These are phyloP conservation scores for Chloromyia formosa DNA, from an alignment of 2,888 invertebrate species.

Conservation along the genomic window DNA sequence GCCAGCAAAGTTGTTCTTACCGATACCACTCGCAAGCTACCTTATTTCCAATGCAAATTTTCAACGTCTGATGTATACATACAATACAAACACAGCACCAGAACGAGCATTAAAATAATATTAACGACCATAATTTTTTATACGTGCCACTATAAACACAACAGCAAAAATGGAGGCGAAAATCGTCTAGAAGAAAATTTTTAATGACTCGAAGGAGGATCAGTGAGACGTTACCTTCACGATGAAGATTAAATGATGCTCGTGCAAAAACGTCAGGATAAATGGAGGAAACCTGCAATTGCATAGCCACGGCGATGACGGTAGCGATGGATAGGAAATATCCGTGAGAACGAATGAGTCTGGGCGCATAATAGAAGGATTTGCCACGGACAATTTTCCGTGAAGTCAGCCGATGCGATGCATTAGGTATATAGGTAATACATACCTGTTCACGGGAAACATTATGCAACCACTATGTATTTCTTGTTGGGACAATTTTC, in stretches of 20 bases:
- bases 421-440: neutral
- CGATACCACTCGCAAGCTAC: no score
- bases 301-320: neutral
- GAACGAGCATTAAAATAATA: slow-evolving; percentile 35
- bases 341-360: neutral
- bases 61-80: slow-evolving; percentile 12
- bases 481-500: slow-evolving; percentile 8
- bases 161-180: slow-evolving; percentile 9
- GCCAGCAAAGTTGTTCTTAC: no score
- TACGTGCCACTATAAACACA: slow-evolving; percentile 5
- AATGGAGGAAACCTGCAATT: slow-evolving; percentile 1
- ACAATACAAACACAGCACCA: slow-evolving; percentile 25
- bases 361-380: slow-evolving; percentile 16
- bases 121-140: slow-evolving; percentile 37
- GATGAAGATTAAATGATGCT: slow-evolving; percentile 30
- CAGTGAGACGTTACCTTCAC: neutral
- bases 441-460: neutral
- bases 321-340: neutral
- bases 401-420: slow-evolving; percentile 22
- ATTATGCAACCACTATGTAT: neutral
- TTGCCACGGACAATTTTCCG: slow-evolving; percentile 17
- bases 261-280: slow-evolving; percentile 7
- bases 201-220: neutral
- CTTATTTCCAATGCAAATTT: neutral
- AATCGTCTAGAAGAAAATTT: slow-evolving; percentile 1